These are phyloP conservation scores for Oreamnos americanus DNA, from an alignment of 2,113 vertebrate genomes.

Conservation along the genomic window DNA sequence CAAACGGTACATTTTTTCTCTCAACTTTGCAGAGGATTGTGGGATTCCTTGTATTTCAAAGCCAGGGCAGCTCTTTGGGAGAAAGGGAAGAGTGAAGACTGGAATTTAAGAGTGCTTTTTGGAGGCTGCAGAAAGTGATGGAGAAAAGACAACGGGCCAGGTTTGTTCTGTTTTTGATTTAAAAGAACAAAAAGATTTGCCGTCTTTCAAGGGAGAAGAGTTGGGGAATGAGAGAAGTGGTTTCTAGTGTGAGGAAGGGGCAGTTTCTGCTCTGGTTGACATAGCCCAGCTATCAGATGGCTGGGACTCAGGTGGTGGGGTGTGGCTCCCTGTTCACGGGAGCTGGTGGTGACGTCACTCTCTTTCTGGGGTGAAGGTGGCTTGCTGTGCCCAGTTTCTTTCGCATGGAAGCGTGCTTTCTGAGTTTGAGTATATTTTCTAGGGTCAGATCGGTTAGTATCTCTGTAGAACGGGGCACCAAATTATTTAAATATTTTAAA, in stretches of 20 bases:
- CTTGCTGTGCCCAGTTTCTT: background rate
- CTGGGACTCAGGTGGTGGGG: accelerated
- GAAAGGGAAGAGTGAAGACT: background rate
- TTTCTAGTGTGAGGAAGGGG: background rate
- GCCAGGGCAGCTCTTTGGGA: background rate
- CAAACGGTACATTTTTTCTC: background rate
- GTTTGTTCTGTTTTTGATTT: background rate
- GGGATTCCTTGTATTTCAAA: constrained; percentile 37
- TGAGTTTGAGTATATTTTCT: background rate
- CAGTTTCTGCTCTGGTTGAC: background rate
- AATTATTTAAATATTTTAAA: background rate
- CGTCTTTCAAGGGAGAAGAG: background rate
- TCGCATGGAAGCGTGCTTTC: background rate
- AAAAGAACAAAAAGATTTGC: background rate
- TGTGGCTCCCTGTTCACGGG: background rate
- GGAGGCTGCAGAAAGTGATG: background rate
- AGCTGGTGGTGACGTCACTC: background rate
- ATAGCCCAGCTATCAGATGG: background rate
- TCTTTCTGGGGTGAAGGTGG: background rate
- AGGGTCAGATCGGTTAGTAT: background rate
- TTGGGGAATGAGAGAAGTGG: too few relatives aligned
- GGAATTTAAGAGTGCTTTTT: background rate
- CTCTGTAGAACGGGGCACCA: background rate
- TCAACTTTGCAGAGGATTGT: background rate
- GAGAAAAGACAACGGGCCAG: background rate